Base-by-base conservation (phyloP, 2,113 vertebrate genomes). In the Alligator sinensis region DNA sequence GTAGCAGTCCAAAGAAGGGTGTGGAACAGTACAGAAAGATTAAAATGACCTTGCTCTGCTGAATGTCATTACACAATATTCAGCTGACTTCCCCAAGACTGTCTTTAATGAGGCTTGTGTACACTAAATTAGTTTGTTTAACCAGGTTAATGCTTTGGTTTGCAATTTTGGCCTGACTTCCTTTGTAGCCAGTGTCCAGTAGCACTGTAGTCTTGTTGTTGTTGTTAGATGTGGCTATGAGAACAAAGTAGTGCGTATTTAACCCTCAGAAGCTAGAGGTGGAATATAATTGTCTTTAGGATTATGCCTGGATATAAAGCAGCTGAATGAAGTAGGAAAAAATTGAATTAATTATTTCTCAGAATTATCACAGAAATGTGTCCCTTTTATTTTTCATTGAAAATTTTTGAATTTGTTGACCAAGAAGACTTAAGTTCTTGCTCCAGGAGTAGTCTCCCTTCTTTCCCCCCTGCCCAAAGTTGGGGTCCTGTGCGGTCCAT, bases 21-120 rank as follows among this genome's bases (percentile, higher is more conserved):
- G 55, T 80, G 84, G 30, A 82, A 62, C 0, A 77, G 89, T 96
- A 95, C 84, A 89, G n/a, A 75, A 95, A 86, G n/a, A n/a, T n/a
- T 62, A 57, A 77, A 94, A 90, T 70, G 84, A 63, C 88, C 86
- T 61, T 55, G 27, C 74, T 57, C 54, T 63, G 75, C 77, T 92
- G 80, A 80, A 38, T 93, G 75, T 86, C 27, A 7, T 86, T 95
- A 27, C 77, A 86, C 80, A 61, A 24, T 77, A 13, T 59, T 89
- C 85, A 80, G 57, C 59, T 91, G 82, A 78, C 68, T 91, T 81
- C 9, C 88, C 13, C 38, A 89, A 77, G 21, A 25, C 84, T 77
- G 30, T 86, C 84, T 86, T 3, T 34, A 83, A 14, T 11, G 17
- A 28, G 4, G 10, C 3, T 14, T 91, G 14, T 70, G 74, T 79